These are phyloP conservation scores for Pavo muticus DNA, from an alignment of 2,113 vertebrate genomes.

Conservation along the genomic window DNA sequence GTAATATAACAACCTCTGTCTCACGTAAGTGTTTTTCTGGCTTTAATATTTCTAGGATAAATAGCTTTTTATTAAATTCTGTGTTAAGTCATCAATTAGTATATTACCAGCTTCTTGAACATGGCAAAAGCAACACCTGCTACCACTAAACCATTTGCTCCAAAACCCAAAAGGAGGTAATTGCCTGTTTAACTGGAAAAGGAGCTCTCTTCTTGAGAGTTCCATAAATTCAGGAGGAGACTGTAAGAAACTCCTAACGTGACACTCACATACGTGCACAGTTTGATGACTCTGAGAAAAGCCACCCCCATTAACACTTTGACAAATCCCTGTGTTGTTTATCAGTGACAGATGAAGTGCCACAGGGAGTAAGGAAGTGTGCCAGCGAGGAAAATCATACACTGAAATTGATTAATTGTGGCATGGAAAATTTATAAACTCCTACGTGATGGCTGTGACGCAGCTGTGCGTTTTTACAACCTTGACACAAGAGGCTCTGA, in stretches of 20 bases:
- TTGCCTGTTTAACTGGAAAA: background rate
- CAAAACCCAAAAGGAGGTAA: background rate
- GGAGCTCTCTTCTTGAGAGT: background rate
- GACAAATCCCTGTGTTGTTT: background rate
- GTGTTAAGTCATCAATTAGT: background rate
- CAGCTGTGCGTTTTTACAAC: fast-evolving
- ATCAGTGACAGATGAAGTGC: background rate
- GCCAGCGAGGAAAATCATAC: background rate
- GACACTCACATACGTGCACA: fast-evolving
- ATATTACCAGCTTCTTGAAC: background rate
- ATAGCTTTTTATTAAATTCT: background rate
- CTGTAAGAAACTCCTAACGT: background rate
- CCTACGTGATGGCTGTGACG: background rate
- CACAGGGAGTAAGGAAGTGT: background rate
- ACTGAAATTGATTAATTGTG: constrained; percentile 16
- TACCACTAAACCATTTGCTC: background rate
- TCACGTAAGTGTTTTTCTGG: background rate
- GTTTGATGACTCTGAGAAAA: background rate
- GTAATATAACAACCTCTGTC: background rate
- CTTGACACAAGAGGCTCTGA: background rate
- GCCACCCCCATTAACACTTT: background rate
- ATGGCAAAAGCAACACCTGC: background rate
- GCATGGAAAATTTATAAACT: background rate
- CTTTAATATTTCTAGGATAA: background rate
- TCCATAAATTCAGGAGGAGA: background rate